Conservation (phyloP, 2,888 invertebrate genomes). For the Parelbella ahira region DNA sequence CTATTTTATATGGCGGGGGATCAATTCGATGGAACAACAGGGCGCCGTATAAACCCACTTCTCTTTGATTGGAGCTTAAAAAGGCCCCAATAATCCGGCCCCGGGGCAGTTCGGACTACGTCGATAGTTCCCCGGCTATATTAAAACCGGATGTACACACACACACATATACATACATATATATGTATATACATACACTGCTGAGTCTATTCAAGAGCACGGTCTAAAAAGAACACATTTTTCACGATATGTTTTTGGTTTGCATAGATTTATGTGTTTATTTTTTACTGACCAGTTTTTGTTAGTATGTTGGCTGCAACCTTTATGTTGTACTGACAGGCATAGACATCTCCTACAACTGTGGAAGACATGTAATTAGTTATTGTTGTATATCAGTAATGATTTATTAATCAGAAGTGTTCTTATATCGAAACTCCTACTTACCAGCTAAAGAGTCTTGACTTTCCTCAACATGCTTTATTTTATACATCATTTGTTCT, state of each 20-base stretch:
- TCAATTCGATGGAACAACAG: conserved; percentile 25
- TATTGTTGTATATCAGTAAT: no score
- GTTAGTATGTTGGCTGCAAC: no score
- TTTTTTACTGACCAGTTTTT: not conserved
- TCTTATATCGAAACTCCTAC: no score
- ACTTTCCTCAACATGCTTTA: no score
- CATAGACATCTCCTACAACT: no score
- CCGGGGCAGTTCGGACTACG: conserved; percentile 24
- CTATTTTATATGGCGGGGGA: conserved; percentile 20
- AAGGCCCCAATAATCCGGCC: conserved; percentile 34
- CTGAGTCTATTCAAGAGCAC: conserved; percentile 9
- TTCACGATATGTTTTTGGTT: not conserved
- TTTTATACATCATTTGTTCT: no score
- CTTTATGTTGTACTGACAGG: no score
- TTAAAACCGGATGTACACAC: conserved; percentile 19
- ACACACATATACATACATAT: no score
- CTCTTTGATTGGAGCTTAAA: conserved; percentile 38
- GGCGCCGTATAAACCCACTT: conserved; percentile 34
- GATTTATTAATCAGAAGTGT: no score
- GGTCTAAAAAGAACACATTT: conserved; percentile 1
- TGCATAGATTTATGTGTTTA: no score
- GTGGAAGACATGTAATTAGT: no score
- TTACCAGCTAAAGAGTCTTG: no score
- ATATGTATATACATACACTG: conserved; percentile 3
- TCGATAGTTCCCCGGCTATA: conserved; percentile 19